Conservation (phyloP, 2,888 invertebrate genomes). For the Phyllotreta cruciferae region DNA sequence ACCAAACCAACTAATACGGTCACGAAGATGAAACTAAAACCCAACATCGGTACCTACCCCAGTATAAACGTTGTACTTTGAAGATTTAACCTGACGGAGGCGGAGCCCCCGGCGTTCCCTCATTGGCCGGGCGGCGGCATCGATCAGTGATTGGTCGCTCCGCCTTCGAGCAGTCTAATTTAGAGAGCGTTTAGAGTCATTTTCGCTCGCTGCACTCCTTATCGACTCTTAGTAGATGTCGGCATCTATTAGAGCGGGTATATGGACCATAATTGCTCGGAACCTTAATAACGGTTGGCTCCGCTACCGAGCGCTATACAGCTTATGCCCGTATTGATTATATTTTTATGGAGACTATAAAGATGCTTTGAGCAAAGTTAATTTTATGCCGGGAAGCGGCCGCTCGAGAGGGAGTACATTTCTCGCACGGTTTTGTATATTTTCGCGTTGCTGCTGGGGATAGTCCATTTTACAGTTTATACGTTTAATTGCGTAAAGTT, state of each 20-base stretch:
- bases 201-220: slow-evolving; percentile 51
- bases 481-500: slow-evolving; percentile 22
- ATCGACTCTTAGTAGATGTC: slow-evolving; percentile 59
- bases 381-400: slow-evolving; percentile 45
- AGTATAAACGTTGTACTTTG: no score
- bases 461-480: slow-evolving; percentile 15
- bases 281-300: slow-evolving; percentile 50
- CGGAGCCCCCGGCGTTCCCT: slow-evolving; percentile 43
- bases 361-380: slow-evolving; percentile 52
- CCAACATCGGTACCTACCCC: no score
- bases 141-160: slow-evolving; percentile 55
- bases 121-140: slow-evolving; percentile 54
- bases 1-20: neutral
- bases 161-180: slow-evolving; percentile 45
- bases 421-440: neutral
- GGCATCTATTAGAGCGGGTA: slow-evolving; percentile 55
- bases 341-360: slow-evolving; percentile 55
- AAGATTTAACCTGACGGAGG: slow-evolving; percentile 35
- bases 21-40: no score
- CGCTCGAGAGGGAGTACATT: neutral
- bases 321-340: slow-evolving; percentile 57
- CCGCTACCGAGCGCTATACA: slow-evolving; percentile 45
- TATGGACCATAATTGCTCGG: slow-evolving; percentile 48
- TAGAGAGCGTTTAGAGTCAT: slow-evolving; percentile 42
- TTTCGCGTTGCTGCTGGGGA: neutral